Evolutionary conservation across 2,797 vertebrate species (phyloP).

Genomic region (Heteromormyrus szaboi): DNA sequence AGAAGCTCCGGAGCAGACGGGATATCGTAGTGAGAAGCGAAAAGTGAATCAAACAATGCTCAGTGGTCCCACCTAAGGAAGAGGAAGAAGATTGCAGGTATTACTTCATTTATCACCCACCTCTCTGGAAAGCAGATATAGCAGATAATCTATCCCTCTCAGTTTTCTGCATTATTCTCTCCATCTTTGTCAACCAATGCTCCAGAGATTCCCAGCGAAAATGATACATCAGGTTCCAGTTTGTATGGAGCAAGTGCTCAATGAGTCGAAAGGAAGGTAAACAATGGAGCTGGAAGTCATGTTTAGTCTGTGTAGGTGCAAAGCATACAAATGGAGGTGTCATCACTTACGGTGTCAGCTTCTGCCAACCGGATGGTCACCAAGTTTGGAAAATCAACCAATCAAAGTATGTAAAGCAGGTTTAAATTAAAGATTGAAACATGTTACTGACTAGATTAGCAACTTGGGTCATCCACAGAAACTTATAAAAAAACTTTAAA

Average conservation of each 20-base stretch:
- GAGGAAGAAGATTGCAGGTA: constrained; percentile 42
- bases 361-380: background rate
- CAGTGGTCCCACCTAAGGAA: constrained; percentile 30
- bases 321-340: constrained; percentile 13
- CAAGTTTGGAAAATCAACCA: background rate
- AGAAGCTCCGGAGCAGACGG: background rate
- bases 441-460: background rate
- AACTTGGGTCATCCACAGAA: background rate
- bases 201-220: constrained; percentile 50
- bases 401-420: background rate
- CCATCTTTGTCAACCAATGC: constrained; percentile 47
- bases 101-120: constrained; percentile 63
- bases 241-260: constrained; percentile 26
- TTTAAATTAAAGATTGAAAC: background rate
- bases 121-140: constrained; percentile 51
- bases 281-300: constrained; percentile 25
- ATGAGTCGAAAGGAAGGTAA: constrained; percentile 29
- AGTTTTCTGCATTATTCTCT: constrained; percentile 44
- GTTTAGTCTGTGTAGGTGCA: constrained; percentile 11
- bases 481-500: background rate
- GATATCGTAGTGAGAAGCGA: background rate
- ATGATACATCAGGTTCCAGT: constrained; percentile 32
- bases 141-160: constrained; percentile 57
- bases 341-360: background rate
- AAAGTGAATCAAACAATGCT: constrained; percentile 13